These are phyloP conservation scores for Diarsia brunnea DNA, from an alignment of 2,888 invertebrate genomes.

Conservation along the genomic window DNA sequence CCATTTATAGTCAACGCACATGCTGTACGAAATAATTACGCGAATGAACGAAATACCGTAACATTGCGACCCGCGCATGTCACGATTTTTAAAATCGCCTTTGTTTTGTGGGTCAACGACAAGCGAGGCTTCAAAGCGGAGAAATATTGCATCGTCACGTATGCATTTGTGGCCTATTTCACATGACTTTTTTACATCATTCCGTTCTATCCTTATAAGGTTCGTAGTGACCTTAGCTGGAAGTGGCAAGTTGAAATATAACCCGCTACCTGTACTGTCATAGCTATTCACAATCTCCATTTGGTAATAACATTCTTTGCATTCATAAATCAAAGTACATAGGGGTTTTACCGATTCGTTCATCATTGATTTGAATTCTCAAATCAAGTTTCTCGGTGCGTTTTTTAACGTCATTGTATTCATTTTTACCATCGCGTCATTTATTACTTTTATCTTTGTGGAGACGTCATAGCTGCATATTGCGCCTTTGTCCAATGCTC, in stretches of 20 bases:
- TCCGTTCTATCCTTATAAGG: slow-evolving; percentile 63
- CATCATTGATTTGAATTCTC: slow-evolving; percentile 43
- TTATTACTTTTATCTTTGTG: slow-evolving; percentile 31
- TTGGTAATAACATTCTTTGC: slow-evolving; percentile 51
- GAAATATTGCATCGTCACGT: slow-evolving; percentile 72
- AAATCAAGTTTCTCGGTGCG: slow-evolving; percentile 42
- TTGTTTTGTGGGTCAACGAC: slow-evolving; percentile 80
- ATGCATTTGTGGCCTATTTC: slow-evolving; percentile 74
- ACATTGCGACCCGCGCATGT: slow-evolving; percentile 69
- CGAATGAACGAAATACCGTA: slow-evolving; percentile 73
- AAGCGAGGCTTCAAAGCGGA: slow-evolving; percentile 70
- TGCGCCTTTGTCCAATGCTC: slow-evolving; percentile 23
- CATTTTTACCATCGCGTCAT: slow-evolving; percentile 28
- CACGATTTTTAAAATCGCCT: slow-evolving; percentile 76
- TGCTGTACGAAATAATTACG: slow-evolving; percentile 69
- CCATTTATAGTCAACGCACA: slow-evolving; percentile 71
- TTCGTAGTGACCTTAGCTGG: slow-evolving; percentile 46
- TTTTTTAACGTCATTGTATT: slow-evolving; percentile 38
- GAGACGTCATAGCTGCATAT: slow-evolving; percentile 39
- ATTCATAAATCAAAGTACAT: slow-evolving; percentile 40
- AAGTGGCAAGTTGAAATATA: slow-evolving; percentile 39
- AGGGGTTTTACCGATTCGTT: slow-evolving; percentile 61
- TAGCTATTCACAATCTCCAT: slow-evolving; percentile 36
- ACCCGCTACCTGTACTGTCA: slow-evolving; percentile 40
- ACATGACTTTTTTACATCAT: slow-evolving; percentile 72